Conservation (phyloP, 2,113 vertebrate species). For the Speoplatyrhinus poulsoni region DNA sequence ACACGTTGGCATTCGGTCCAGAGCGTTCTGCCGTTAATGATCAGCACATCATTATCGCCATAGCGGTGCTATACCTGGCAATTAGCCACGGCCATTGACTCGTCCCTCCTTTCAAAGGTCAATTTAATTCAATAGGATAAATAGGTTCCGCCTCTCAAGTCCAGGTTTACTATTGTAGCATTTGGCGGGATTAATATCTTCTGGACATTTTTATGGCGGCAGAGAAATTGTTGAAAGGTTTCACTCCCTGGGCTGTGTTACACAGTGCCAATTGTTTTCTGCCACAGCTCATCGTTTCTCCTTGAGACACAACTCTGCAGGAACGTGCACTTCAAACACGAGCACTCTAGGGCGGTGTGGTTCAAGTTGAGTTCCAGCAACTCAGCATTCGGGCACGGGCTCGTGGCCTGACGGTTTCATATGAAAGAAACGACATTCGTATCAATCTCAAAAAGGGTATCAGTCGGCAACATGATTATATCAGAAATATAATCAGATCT, state of each 20-base stretch:
- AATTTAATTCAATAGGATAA: not conserved
- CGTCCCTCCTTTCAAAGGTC: not conserved
- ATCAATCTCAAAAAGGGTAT: not conserved
- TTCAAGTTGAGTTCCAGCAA: too few species aligned
- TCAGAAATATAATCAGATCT: too few species aligned
- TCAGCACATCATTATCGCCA: not conserved
- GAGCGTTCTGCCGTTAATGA: not conserved
- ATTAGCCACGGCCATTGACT: not conserved
- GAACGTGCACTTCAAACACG: too few species aligned
- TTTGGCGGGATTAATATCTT: not conserved
- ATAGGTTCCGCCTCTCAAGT: too few species aligned
- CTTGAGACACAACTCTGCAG: too few species aligned
- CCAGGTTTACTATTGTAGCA: not conserved
- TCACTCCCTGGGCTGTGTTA: too few species aligned
- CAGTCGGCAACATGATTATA: too few species aligned
- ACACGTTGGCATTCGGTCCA: not conserved
- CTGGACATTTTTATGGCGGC: not conserved
- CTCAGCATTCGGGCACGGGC: too few species aligned
- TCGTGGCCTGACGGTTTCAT: not conserved
- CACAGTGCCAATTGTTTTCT: too few species aligned
- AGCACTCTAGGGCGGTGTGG: too few species aligned
- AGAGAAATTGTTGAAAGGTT: too few species aligned
- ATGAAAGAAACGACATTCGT: not conserved
- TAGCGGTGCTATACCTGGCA: not conserved
- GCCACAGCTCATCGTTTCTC: too few species aligned